Conservation (phyloP, 2,797 vertebrate genomes). For the Diplodus puntazzo region DNA sequence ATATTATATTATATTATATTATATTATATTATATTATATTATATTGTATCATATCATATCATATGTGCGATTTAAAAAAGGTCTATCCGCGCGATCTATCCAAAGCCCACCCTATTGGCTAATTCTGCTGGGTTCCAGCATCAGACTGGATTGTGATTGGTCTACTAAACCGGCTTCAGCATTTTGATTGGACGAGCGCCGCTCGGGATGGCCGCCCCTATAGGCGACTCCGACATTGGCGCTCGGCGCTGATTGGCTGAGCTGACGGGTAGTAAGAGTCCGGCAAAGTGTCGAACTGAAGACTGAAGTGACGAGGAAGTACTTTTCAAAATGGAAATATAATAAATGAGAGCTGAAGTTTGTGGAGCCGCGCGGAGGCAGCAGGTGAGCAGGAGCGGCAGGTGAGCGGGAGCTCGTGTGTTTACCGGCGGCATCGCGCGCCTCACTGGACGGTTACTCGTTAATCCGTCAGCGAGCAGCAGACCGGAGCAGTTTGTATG, state of each 20-base stretch:
- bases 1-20: not conserved
- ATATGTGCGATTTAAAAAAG: not conserved
- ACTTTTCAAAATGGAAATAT: constrained; percentile 65
- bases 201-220: constrained; percentile 7
- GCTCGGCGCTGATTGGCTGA: constrained; percentile 66
- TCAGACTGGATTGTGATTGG: constrained; percentile 47
- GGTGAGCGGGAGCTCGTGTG: not conserved
- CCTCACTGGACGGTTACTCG: constrained; percentile 15
- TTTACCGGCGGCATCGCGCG: constrained; percentile 17
- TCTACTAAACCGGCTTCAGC: rapidly evolving
- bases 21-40: not conserved
- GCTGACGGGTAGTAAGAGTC: constrained; percentile 47
- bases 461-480: constrained; percentile 57
- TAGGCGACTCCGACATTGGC: constrained; percentile 2
- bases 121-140: not conserved
- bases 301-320: constrained; percentile 73
- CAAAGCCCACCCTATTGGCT: not conserved
- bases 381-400: constrained; percentile 53
- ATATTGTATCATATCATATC: not conserved
- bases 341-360: constrained; percentile 19
- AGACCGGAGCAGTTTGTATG: not conserved
- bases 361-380: not conserved
- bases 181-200: constrained; percentile 49
- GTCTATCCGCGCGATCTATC: constrained; percentile 19
- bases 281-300: constrained; percentile 74